Evolutionary conservation across 35 echinoderm and acorn worm species (phyloP).

Genomic region (Heliocidaris tuberculata): DNA sequence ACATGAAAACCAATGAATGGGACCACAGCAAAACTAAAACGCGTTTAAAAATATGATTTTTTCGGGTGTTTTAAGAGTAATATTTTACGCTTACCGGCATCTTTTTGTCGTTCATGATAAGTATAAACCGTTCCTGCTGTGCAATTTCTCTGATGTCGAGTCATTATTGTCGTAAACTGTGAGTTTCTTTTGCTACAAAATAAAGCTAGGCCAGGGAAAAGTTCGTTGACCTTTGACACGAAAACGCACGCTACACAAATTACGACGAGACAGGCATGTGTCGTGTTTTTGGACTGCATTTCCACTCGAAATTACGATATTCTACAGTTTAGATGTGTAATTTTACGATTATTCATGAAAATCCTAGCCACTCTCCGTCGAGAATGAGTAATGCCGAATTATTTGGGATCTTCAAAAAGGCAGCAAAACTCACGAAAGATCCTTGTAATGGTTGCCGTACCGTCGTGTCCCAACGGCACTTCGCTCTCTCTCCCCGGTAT

Average conservation of each 20-base stretch:
- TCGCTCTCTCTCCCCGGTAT: constrained; percentile 65
- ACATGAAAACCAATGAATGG: background rate
- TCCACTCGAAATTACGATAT: background rate
- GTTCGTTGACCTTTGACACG: too few relatives aligned
- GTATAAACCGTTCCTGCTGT: constrained; percentile 94
- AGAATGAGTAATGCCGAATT: background rate
- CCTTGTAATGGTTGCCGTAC: constrained; percentile 44
- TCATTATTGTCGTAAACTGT: constrained; percentile 70
- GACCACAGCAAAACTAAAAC: background rate
- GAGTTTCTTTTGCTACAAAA: too few relatives aligned
- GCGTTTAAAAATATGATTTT: background rate
- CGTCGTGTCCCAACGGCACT: constrained; percentile 42
- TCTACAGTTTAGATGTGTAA: background rate
- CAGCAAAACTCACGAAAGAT: constrained; percentile 50
- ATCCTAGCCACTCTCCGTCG: background rate
- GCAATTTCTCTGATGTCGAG: constrained; percentile 92
- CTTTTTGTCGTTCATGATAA: constrained; percentile 94
- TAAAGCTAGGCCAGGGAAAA: too few relatives aligned
- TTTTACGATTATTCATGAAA: background rate
- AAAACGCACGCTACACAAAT: too few relatives aligned
- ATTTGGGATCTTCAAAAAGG: constrained; percentile 53
- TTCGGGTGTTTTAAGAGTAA: background rate
- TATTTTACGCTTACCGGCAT: constrained; percentile 62
- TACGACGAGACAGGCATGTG: too few relatives aligned
- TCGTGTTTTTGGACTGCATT: background rate